Conservation (phyloP, 2,113 vertebrate genomes). For the Nansenia antarctica region DNA sequence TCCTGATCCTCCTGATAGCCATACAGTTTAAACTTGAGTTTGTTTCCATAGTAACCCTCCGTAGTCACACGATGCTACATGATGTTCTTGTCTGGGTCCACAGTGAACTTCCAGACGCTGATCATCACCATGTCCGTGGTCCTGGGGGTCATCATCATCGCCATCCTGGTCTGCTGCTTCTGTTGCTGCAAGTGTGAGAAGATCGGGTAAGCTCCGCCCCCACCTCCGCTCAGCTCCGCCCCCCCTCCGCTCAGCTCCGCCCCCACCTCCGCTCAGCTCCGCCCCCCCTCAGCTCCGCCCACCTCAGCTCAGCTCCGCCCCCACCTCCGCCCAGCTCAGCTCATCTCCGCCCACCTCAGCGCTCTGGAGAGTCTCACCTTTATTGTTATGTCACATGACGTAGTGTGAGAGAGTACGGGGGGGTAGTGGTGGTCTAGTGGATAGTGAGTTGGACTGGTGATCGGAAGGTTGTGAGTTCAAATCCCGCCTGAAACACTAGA, state of each 20-base stretch:
- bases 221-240: not conserved
- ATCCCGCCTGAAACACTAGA: too few relatives aligned
- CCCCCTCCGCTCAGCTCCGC: constrained; percentile 70
- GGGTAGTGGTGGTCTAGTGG: too few relatives aligned
- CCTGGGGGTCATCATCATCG: constrained; percentile 78
- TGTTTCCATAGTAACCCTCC: too few relatives aligned
- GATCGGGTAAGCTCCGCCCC: constrained; percentile 65
- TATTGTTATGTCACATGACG: too few relatives aligned
- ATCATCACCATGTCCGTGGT: constrained; percentile 87
- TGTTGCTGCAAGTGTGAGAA: constrained; percentile 81
- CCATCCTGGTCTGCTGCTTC: constrained; percentile 79
- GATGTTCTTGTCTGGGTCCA: constrained; percentile 11
- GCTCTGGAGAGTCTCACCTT: not conserved
- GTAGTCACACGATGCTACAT: too few relatives aligned
- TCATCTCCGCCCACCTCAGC: too few relatives aligned
- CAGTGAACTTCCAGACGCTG: constrained; percentile 94
- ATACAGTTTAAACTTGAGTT: not conserved
- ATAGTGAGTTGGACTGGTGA: too few relatives aligned
- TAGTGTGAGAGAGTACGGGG: too few relatives aligned
- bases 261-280: not conserved
- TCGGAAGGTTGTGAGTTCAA: too few relatives aligned
- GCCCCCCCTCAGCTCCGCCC: constrained; percentile 76
- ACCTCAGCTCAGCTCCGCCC: not conserved
- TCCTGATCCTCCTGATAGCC: too few relatives aligned
- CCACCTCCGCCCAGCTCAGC: too few relatives aligned